Evolutionary conservation across 2,113 vertebrate genomes (phyloP), one percentile per base, ranked within the genome.

Genomic region (Clarias macrocephalus): DNA sequence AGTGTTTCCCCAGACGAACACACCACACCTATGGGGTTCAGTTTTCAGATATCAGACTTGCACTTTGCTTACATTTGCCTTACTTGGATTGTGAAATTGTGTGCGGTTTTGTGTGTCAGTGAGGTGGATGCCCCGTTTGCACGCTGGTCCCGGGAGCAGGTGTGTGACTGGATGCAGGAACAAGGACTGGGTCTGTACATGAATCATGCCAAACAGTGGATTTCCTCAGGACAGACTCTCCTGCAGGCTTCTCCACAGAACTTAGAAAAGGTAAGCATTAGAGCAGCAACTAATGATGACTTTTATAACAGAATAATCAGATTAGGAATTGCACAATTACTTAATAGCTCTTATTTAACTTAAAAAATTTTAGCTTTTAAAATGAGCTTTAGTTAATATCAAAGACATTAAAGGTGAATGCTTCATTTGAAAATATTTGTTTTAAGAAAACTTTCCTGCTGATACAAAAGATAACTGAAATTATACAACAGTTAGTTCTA

Each of bases 51-150:
- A 11, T 23, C 12, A 54, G 23, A 25, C 73, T 75, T 48, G 5
- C 11, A 57, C 52, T 30, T 33, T 33, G 56, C 52, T 79, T 79
- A 56, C 3, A 3, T 19, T 60, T 82, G 28, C 37, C 9, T 70
- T 30, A 30, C 6, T 5, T 83, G 15, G 68, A 15, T 28, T 15
- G 12, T 59, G 80, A 28, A 76, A 72, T 56, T 3, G 82, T 63
- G 21, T 85, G 48, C 70, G 60, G 68, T 68, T 85, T 8, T 91
- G 5, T 89, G 70, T 70, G 62, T 28, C 62, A 99, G 98, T 92
- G 97, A 99, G 10, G 92, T 99, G 94, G 98, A 99, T 82, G 96
- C 95, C 91, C 98, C 98, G 0, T 99, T 99, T 28, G 98, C 98
- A 60, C 98, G 97, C 80, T 99, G 98, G 98, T 96, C 96, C 0